Evolutionary conservation across 2,888 invertebrate species (phyloP).

Genomic region (Eurytoma californica): DNA sequence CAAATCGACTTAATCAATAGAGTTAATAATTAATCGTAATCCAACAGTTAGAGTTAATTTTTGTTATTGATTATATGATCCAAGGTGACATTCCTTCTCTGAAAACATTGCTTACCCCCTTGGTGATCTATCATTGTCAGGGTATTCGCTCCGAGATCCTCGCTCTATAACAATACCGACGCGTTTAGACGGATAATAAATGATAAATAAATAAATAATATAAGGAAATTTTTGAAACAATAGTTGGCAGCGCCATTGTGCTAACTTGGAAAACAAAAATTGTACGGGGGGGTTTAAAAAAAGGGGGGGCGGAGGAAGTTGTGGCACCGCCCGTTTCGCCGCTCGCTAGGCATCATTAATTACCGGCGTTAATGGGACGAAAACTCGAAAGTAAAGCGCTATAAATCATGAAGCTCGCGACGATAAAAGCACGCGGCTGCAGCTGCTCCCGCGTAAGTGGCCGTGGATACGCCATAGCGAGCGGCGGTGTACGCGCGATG

Average conservation of each 20-base stretch:
- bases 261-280: background rate
- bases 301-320: background rate
- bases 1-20: too few relatives aligned
- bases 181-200: constrained; percentile 61
- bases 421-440: background rate
- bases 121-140: constrained; percentile 92
- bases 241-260: too few relatives aligned
- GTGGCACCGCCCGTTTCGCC: constrained; percentile 3
- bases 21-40: constrained; percentile 42
- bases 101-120: constrained; percentile 87
- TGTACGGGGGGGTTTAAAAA: background rate
- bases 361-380: constrained; percentile 20
- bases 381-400: constrained; percentile 12
- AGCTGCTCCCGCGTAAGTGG: background rate
- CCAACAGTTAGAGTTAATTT: too few relatives aligned
- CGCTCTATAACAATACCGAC: constrained; percentile 83
- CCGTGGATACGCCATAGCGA: background rate
- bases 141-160: constrained; percentile 93
- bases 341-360: constrained; percentile 26
- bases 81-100: background rate
- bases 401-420: constrained; percentile 17
- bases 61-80: background rate
- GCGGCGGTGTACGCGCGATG: constrained; percentile 5
- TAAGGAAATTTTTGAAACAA: background rate
- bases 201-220: constrained; percentile 10